Conservation (phyloP, 2,113 vertebrate genomes). For the Pampusana beccarii region DNA sequence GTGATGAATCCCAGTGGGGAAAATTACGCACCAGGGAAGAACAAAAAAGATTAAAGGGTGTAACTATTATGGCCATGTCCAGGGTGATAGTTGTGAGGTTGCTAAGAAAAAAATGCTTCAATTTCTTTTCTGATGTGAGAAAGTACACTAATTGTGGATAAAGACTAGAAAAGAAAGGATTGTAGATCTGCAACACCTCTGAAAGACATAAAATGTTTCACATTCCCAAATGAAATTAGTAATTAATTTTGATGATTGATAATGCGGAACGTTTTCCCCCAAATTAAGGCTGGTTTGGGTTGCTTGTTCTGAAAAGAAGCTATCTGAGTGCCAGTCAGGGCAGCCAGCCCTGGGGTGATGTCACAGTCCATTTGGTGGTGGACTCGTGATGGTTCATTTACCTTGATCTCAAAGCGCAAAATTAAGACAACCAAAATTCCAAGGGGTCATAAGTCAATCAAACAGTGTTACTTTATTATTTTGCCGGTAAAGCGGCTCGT, state of each 20-base stretch:
- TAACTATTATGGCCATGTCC: fast-evolving
- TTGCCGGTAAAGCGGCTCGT: too few relatives aligned
- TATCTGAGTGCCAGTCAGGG: neutral
- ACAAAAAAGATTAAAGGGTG: neutral
- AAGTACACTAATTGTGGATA: neutral
- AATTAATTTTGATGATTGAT: neutral
- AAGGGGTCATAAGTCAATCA: too few relatives aligned
- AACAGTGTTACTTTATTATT: too few relatives aligned
- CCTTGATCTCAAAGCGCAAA: too few relatives aligned
- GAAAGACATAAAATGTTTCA: neutral
- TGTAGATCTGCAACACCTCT: neutral
- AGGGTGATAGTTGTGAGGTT: neutral
- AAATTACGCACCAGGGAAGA: neutral
- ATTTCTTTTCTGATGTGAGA: neutral
- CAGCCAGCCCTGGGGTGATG: neutral
- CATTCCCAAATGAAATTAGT: neutral
- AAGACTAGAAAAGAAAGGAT: neutral
- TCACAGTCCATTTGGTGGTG: too few relatives aligned
- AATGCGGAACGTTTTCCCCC: neutral
- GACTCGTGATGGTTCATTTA: too few relatives aligned
- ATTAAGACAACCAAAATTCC: too few relatives aligned
- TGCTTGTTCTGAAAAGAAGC: neutral
- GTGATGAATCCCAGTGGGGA: neutral
- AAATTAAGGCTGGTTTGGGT: neutral
- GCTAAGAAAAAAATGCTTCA: neutral